Conservation (phyloP, 2,888 invertebrate species). For the Eurytoma californica region DNA sequence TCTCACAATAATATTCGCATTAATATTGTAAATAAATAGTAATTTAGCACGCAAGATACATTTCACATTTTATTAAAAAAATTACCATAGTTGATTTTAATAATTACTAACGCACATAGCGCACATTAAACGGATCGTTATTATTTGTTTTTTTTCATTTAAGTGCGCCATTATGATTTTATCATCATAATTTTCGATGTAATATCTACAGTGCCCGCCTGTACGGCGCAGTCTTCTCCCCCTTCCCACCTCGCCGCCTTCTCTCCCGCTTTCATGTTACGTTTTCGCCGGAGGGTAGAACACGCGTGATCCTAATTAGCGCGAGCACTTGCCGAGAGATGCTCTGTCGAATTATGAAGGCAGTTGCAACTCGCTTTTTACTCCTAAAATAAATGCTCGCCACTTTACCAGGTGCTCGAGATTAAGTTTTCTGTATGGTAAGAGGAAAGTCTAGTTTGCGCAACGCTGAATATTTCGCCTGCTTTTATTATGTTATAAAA, state of each 20-base stretch:
- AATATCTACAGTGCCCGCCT: constrained; percentile 26
- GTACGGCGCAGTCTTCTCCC: neutral
- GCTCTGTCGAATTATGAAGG: constrained; percentile 44
- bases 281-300: constrained; percentile 62
- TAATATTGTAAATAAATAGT: neutral
- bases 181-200: constrained; percentile 48
- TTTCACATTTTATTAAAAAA: neutral
- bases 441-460: constrained; percentile 18
- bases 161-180: constrained; percentile 30
- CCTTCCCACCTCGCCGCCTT: constrained; percentile 30
- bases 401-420: constrained; percentile 40
- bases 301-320: constrained; percentile 75
- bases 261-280: constrained; percentile 42
- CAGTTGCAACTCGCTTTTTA: constrained; percentile 35
- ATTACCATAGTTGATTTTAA: neutral
- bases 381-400: constrained; percentile 35
- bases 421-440: constrained; percentile 28
- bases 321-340: constrained; percentile 57
- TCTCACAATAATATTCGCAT: too few relatives aligned
- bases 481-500: neutral
- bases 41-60: too few relatives aligned
- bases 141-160: constrained; percentile 30
- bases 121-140: constrained; percentile 7
- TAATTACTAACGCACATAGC: neutral
- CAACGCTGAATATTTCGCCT: neutral